phyloP scores from a whole-genome alignment of 2,113 vertebrate genomes.

The Rhinogobius similis region DNA sequence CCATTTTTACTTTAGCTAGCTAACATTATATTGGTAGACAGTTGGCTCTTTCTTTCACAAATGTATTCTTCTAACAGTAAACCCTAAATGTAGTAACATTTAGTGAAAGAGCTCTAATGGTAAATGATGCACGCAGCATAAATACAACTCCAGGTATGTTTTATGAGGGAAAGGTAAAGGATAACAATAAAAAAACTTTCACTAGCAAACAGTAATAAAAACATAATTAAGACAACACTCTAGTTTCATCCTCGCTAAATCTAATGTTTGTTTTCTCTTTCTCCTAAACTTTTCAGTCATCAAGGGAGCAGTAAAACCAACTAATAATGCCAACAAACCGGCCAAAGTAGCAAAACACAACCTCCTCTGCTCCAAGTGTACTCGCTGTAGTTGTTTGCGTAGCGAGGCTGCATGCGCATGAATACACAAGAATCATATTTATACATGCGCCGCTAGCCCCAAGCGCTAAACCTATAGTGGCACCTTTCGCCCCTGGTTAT shows the following conservation, averaged over 20 bases:
- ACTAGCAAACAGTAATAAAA: neutral
- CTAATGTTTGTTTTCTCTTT: neutral
- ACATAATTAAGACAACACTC: neutral
- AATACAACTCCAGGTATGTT: too few species aligned
- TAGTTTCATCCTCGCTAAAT: neutral
- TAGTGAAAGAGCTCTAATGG: too few species aligned
- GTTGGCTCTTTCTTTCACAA: too few species aligned
- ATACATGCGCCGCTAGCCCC: constrained; percentile 20
- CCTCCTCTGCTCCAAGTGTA: neutral
- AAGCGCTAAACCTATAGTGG: constrained; percentile 40
- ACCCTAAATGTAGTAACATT: too few species aligned
- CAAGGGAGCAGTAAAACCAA: neutral
- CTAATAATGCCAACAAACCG: neutral
- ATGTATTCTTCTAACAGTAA: too few species aligned
- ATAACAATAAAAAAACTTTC: too few species aligned
- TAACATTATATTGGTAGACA: too few species aligned
- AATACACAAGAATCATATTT: neutral
- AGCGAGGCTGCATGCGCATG: neutral
- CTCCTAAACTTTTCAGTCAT: neutral
- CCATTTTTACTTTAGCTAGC: too few species aligned
- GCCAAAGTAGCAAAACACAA: neutral
- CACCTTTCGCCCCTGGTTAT: constrained; percentile 66
- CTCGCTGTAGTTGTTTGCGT: neutral
- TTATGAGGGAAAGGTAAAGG: too few species aligned
- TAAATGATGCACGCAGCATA: too few species aligned